Base-by-base conservation (phyloP, 2,888 invertebrate genomes). In the Morpho helenor region DNA sequence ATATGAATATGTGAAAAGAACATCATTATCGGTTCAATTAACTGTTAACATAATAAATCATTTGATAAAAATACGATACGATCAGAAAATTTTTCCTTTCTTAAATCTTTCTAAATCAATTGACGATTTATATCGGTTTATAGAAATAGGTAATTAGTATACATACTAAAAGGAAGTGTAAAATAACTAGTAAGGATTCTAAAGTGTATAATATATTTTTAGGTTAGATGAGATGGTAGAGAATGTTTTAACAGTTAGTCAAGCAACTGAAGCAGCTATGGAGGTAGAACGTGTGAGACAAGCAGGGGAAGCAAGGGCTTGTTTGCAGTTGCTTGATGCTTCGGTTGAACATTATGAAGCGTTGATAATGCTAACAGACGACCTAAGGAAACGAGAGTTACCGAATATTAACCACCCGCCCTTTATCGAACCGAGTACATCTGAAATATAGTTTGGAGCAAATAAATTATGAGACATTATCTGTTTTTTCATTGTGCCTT, bases 221-320 rank as follows among this genome's bases (percentile, higher is more conserved):
- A 87, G 87, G 57, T 67, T 90, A 53, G 87, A 89, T 46, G 87
- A 88, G 45, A 79, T 87, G 78, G 82, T 87, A 6, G 83, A 83
- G 45, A 76, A 74, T 47, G 85, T 88, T 39, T 60, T 89, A 4
- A 72, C 72, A 1, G 80, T 80, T 8, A 80, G 76, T 40, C 78
- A 83, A 59, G 80, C 71, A 2, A 82, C 87, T 0, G 84, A 86
- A 23, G 70, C 70, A 1, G 74, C 77, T 0, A 70, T 86, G 77
- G 76, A 75, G 6, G 73, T 74, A n/a, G 87, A 87, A 60, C 70
- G 71, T 0, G 76, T 71, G 7, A 75, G 83, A 2, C 88, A 88
- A 63, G 62, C 74, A 0, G 79, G 76, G 0, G 80, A 85, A 0
- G 71, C 82, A 56, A 74, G 73, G 40, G 76, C 77, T 7, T 88